These are phyloP conservation scores for Rotaria macrura DNA, from an alignment of 2,888 invertebrate species.

Conservation along the genomic window DNA sequence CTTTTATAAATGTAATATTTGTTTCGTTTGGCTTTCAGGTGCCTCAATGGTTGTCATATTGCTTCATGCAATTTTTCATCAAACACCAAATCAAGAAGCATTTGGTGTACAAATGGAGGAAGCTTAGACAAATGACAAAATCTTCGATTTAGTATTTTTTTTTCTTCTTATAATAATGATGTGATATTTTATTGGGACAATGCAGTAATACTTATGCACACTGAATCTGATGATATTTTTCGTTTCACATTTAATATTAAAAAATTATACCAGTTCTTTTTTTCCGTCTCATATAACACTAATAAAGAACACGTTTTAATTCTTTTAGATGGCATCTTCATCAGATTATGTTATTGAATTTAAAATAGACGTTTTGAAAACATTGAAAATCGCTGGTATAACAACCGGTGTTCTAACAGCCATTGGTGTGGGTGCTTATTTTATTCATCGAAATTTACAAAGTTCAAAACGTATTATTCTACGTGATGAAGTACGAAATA, in stretches of 20 bases:
- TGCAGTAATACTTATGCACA: not conserved
- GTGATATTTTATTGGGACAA: not conserved
- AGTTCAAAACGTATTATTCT: not conserved
- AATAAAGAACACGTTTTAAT: not conserved
- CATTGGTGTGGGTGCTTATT: not conserved
- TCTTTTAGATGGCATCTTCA: not conserved
- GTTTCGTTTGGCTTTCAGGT: not conserved
- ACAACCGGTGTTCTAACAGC: not conserved
- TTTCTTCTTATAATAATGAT: not conserved
- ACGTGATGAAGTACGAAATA: not conserved
- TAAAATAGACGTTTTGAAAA: constrained; percentile 1
- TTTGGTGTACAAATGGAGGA: constrained; percentile 14
- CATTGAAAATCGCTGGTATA: not conserved
- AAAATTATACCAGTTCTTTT: too few species aligned
- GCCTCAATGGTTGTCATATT: not conserved
- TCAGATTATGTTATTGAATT: not conserved
- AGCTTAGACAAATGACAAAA: not conserved
- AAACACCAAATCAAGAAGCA: constrained; percentile 15
- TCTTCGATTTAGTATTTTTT: not conserved
- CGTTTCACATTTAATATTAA: too few species aligned
- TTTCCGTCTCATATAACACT: too few species aligned
- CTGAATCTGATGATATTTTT: not conserved
- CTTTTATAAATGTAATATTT: not conserved
- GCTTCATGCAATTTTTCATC: not conserved
- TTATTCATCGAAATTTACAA: not conserved